These are phyloP conservation scores for Hippocampus guttulatus DNA, from an alignment of 2,113 vertebrate species.

Conservation along the genomic window DNA sequence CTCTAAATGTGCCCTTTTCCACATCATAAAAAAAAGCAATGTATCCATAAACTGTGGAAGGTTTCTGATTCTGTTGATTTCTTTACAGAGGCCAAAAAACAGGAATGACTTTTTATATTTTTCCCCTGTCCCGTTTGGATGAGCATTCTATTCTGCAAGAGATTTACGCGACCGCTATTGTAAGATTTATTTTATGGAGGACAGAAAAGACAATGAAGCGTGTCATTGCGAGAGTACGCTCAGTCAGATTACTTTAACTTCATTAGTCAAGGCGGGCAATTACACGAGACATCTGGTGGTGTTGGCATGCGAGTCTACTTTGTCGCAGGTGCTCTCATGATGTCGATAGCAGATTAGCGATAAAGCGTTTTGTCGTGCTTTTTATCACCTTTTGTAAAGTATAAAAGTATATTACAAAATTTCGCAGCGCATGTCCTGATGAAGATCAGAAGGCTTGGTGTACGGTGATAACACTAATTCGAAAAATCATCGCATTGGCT, in stretches of 20 bases:
- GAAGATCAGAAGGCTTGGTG: no score
- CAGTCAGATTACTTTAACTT: not conserved
- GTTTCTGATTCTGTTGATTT: not conserved
- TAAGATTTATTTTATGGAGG: not conserved
- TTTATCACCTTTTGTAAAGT: no score
- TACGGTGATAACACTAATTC: no score
- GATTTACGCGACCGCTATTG: not conserved
- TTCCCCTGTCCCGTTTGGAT: not conserved
- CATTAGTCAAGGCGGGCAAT: not conserved
- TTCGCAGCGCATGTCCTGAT: no score
- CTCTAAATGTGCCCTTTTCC: not conserved
- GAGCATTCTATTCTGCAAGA: not conserved
- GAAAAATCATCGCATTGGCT: no score
- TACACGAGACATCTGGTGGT: not conserved
- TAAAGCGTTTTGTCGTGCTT: not conserved
- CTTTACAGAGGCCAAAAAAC: not conserved
- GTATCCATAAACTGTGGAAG: not conserved
- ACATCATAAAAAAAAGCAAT: not conserved
- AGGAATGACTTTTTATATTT: not conserved
- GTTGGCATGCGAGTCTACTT: not conserved
- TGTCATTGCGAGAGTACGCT: not conserved
- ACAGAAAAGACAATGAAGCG: not conserved
- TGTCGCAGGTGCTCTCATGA: not conserved
- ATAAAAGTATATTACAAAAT: no score
- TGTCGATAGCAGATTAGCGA: not conserved